Conservation (phyloP, 2,797 vertebrate species). For the Salmo trutta region DNA sequence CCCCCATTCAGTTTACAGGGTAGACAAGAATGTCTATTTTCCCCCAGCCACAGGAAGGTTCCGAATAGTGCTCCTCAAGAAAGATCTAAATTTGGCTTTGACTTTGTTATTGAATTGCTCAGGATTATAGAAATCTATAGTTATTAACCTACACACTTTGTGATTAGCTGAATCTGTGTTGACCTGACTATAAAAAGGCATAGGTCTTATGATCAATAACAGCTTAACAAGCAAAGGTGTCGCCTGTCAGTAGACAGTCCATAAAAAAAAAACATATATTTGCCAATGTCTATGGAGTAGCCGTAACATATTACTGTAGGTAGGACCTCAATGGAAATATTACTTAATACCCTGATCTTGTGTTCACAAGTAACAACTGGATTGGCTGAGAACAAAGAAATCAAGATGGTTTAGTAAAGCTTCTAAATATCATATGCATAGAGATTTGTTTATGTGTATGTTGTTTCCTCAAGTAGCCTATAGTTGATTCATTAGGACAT, state of each 20-base stretch:
- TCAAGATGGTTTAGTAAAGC: neutral
- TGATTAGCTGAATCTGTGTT: neutral
- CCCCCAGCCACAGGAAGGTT: conserved; percentile 62
- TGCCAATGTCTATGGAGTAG: neutral
- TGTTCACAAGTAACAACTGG: neutral
- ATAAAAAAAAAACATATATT: neutral
- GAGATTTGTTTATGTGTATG: neutral
- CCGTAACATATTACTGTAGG: neutral
- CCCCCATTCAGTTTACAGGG: conserved; percentile 42
- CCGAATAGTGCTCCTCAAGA: conserved; percentile 25
- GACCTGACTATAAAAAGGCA: neutral
- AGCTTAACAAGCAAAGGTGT: neutral
- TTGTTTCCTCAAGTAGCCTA: conserved; percentile 6
- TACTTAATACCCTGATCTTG: neutral
- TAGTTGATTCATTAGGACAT: conserved; percentile 18
- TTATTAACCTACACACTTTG: neutral
- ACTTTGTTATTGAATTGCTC: conserved; percentile 18
- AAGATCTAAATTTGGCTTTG: conserved; percentile 54
- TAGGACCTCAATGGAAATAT: neutral
- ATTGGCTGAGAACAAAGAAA: neutral
- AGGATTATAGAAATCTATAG: conserved; percentile 17
- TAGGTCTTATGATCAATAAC: neutral
- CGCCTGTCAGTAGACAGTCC: neutral
- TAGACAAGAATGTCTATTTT: conserved; percentile 50
- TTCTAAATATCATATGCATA: neutral